Base-by-base conservation (phyloP, 1,140 invertebrate species). In the Pristionchus pacificus region DNA sequence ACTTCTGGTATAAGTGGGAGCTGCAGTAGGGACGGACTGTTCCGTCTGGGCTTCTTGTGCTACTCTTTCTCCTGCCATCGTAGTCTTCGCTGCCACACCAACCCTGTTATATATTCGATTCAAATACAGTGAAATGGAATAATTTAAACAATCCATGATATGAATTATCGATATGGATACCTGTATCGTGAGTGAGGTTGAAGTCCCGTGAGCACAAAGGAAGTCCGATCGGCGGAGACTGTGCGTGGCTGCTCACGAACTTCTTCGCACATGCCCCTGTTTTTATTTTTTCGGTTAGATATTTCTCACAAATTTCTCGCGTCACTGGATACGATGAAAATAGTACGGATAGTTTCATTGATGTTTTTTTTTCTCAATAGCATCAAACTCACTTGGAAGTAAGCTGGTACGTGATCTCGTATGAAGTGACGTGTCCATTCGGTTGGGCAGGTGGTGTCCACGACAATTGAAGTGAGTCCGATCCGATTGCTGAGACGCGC, bases 11-110 rank as follows among this genome's bases (percentile, higher is more conserved):
- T 83, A 75, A 14, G 71, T 70, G 15, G 81, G 81, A 49, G 80
- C 72, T 38, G 76, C 80, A 59, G 74, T 80, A 57, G 81, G 81
- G n/a, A 77, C 74, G 31, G 79, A 72, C 64, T 77, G 80, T 33
- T 84, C 82, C 32, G 81, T 83, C 63, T 80, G 78, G 13, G 84
- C 74, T 74, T 83, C 81, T n/a, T 83, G 75, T 25, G 80, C 76
- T 14, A 84, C 74, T 30, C 80, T 70, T 63, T 83, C 81, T 27
- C 81, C 80, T 30, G 80, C 80, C 29, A 78, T 60, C 14, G 68
- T 74, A 13, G 81, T 84, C 61, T 77, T 72, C 3, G 81, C 81
- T 10, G 82, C 82, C 14, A 83, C 80, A 15, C 82, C 81, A 59
- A 83, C 80, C 49, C 60, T 13, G 19, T 57, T 19, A 24, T 19